These are phyloP conservation scores for Trissoscelio sp. DNA, from an alignment of 2,888 invertebrate genomes.

Conservation along the genomic window DNA sequence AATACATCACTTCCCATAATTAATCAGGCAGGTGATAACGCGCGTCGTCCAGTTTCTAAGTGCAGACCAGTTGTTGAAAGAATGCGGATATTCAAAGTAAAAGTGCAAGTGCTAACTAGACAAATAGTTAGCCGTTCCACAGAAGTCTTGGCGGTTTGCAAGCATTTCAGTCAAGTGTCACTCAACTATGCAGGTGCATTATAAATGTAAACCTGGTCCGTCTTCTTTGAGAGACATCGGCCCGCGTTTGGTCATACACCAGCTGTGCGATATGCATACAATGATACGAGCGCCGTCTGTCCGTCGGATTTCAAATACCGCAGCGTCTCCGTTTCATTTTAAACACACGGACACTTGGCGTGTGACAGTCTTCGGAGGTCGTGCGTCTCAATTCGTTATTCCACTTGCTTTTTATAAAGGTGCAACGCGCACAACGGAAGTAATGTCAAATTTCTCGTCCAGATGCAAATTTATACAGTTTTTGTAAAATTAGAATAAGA, in stretches of 20 bases:
- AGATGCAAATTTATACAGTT: no score
- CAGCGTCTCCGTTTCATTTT: slow-evolving; percentile 20
- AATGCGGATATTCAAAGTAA: slow-evolving; percentile 37
- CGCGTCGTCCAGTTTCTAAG: slow-evolving; percentile 10
- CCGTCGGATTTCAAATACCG: slow-evolving; percentile 61
- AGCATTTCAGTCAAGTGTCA: slow-evolving; percentile 52
- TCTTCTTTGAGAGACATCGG: slow-evolving; percentile 70
- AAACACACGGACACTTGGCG: slow-evolving; percentile 40
- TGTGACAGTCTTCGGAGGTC: slow-evolving; percentile 43
- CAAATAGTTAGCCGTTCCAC: slow-evolving; percentile 6
- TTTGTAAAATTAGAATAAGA: no score
- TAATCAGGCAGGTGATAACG: slow-evolving; percentile 20
- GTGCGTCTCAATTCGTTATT: slow-evolving; percentile 28
- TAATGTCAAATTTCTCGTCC: no score
- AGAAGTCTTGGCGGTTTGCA: slow-evolving; percentile 29
- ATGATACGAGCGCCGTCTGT: slow-evolving; percentile 77
- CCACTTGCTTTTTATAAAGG: slow-evolving; percentile 14
- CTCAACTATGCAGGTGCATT: slow-evolving; percentile 63
- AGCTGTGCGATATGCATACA: slow-evolving; percentile 82
- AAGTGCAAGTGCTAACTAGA: slow-evolving; percentile 42
- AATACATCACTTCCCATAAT: slow-evolving; percentile 18
- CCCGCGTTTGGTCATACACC: slow-evolving; percentile 75
- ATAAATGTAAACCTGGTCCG: slow-evolving; percentile 59
- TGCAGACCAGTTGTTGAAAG: slow-evolving; percentile 21
- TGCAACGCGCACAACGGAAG: slow-evolving; percentile 2